phyloP scores from a whole-genome alignment of 2,888 invertebrate genomes.

The Sinotaia quadrata region DNA sequence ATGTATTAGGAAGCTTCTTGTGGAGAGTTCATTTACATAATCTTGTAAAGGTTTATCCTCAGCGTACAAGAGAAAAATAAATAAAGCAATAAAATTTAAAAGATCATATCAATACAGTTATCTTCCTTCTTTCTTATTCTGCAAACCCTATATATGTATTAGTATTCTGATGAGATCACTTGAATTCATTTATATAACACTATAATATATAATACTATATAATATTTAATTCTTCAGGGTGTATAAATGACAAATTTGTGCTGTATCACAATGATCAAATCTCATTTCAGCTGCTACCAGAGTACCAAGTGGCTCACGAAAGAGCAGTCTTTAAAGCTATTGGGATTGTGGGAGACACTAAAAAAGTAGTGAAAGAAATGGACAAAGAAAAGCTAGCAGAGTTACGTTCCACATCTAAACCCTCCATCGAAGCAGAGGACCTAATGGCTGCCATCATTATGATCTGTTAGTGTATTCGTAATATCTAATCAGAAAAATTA shows the following conservation, averaged over 20 bases:
- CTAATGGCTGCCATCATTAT: conserved; percentile 72
- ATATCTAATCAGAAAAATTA: no score
- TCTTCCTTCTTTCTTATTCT: no score
- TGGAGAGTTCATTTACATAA: no score
- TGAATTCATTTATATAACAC: neutral
- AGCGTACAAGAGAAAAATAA: no score
- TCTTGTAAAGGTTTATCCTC: no score
- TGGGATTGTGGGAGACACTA: conserved; percentile 71
- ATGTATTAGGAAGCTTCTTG: no score
- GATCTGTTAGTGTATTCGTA: conserved; percentile 69
- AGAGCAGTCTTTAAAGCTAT: conserved; percentile 72
- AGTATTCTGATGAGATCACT: no score
- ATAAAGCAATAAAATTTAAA: no score
- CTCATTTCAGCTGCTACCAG: conserved; percentile 65
- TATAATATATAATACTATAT: neutral
- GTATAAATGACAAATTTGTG: no score
- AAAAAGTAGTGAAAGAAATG: conserved; percentile 71
- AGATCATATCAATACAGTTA: no score
- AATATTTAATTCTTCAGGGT: conserved; percentile 5
- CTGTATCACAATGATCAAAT: no score
- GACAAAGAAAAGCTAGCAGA: conserved; percentile 68
- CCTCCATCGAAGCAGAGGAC: conserved; percentile 69
- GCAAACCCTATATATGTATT: no score
- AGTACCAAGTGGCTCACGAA: conserved; percentile 72
- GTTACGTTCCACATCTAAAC: conserved; percentile 69